Evolutionary conservation across 2,797 vertebrate species (phyloP).

Genomic region (Chrysocyon brachyurus): DNA sequence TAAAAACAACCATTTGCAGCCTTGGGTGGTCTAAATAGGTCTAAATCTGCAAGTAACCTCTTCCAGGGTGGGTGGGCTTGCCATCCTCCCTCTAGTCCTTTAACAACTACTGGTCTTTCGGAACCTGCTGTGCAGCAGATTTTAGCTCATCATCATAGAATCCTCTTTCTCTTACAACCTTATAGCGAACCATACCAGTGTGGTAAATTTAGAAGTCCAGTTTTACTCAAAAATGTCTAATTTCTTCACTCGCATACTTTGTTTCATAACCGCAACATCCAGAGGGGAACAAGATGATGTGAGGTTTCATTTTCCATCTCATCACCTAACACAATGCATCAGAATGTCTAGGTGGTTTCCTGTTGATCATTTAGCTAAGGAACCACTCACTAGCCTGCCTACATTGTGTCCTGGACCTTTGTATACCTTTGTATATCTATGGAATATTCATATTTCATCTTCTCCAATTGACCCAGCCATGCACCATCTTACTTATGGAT

Average conservation of each 20-base stretch:
- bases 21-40: not conserved
- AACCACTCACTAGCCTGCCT: not conserved
- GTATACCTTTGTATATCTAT: not conserved
- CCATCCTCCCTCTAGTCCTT: not conserved
- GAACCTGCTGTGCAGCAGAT: accelerated
- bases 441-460: not conserved
- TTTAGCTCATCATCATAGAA: not conserved
- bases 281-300: not conserved
- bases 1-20: not conserved
- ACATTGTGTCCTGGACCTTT: not conserved
- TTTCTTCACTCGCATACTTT: not conserved
- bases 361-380: not conserved
- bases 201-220: not conserved
- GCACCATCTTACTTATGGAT: not conserved
- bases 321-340: not conserved
- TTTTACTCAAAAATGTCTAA: not conserved
- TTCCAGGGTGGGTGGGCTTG: accelerated
- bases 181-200: not conserved
- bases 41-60: not conserved
- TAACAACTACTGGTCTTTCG: not conserved
- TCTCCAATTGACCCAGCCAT: not conserved
- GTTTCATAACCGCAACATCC: not conserved
- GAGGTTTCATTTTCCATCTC: not conserved
- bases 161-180: not conserved
- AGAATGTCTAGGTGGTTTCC: not conserved